Conservation (phyloP, 2,888 invertebrate genomes). For the Diogma glabrata region DNA sequence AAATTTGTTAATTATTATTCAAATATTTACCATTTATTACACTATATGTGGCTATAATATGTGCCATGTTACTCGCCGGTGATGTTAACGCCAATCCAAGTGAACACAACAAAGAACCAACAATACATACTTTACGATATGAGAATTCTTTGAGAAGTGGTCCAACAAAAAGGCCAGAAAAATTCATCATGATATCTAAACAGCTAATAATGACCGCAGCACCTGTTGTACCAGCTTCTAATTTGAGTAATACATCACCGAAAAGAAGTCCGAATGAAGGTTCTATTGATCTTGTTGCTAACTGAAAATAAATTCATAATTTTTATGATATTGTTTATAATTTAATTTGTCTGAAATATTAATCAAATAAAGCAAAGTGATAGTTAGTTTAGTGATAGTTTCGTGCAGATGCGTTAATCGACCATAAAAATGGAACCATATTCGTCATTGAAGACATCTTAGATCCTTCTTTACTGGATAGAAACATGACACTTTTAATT, state of each 20-base stretch:
- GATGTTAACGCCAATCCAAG: conserved; percentile 55
- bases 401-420: too few relatives aligned
- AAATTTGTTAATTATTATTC: too few relatives aligned
- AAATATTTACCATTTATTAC: conserved; percentile 57
- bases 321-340: too few relatives aligned
- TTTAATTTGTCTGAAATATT: too few relatives aligned
- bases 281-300: conserved; percentile 67
- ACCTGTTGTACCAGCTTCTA: conserved; percentile 62
- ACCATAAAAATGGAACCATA: too few relatives aligned
- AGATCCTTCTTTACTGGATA: too few relatives aligned
- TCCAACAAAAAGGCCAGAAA: conserved; percentile 65
- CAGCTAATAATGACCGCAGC: conserved; percentile 65
- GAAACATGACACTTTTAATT: too few relatives aligned
- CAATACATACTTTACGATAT: conserved; percentile 56
- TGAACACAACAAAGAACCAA: conserved; percentile 53
- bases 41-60: conserved; percentile 60
- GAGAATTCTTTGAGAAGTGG: conserved; percentile 65
- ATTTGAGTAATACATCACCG: conserved; percentile 54
- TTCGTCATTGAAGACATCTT: too few relatives aligned
- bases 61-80: conserved; percentile 57
- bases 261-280: conserved; percentile 73
- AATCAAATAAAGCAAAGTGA: too few relatives aligned
- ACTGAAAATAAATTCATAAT: too few relatives aligned
- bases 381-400: too few relatives aligned
- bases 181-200: conserved; percentile 64